Percentiles rank a stretch among this genome's conserved stretches.
Evolutionary conservation across 2,113 vertebrate species (phyloP).

Genomic region (Microcebus lehilahytsara): DNA sequence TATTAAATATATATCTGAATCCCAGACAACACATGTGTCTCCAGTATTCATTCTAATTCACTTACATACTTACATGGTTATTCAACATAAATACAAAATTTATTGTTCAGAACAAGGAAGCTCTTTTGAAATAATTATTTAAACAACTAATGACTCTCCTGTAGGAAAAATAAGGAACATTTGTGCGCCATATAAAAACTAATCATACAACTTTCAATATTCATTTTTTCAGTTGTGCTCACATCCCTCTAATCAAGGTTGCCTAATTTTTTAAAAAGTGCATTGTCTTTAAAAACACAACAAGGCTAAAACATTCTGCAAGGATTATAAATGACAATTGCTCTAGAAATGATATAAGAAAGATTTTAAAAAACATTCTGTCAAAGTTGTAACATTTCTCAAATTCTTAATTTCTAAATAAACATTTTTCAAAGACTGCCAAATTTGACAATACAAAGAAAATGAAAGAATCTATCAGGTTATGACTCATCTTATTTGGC

Average conservation of each 20-base stretch:
- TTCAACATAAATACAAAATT: background rate
- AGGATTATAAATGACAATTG: background rate
- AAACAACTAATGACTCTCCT: background rate
- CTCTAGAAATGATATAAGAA: slow-evolving; percentile 12
- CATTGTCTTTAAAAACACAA: background rate
- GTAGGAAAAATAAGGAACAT: background rate
- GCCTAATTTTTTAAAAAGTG: background rate
- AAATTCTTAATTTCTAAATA: slow-evolving; percentile 50
- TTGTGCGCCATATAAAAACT: background rate
- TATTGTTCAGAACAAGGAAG: background rate
- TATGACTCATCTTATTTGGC: slow-evolving; percentile 57
- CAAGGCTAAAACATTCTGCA: background rate
- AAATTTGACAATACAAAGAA: slow-evolving; percentile 50
- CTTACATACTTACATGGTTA: background rate
- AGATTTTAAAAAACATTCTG: background rate
- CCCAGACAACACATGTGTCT: background rate
- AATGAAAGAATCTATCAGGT: slow-evolving; percentile 23
- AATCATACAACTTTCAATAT: background rate
- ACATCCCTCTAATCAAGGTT: background rate
- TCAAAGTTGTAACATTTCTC: slow-evolving; percentile 1
- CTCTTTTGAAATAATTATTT: background rate
- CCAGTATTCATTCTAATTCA: background rate
- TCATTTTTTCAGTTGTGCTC: background rate
- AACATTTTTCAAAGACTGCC: slow-evolving; percentile 3
- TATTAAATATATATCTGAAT: background rate